phyloP scores from a whole-genome alignment of 2,888 invertebrate genomes.

The Tenthredo mesomela region DNA sequence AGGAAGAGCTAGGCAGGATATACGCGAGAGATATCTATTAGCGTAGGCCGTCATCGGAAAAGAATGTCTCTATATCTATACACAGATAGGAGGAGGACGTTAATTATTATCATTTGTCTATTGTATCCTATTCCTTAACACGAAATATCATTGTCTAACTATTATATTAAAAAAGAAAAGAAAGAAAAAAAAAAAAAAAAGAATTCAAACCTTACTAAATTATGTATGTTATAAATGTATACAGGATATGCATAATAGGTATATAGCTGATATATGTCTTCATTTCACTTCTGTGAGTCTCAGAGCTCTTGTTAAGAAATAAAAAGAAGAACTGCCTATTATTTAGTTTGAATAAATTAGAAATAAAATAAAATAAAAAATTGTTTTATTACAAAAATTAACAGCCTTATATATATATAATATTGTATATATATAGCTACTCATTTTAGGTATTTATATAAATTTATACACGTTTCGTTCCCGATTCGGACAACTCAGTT shows the following conservation, averaged over 20 bases:
- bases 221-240: neutral
- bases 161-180: neutral
- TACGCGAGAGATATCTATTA: neutral
- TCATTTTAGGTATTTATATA: neutral
- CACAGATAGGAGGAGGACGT: neutral
- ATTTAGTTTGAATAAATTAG: neutral
- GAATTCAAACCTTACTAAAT: neutral
- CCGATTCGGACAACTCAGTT: neutral
- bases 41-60: slow-evolving; percentile 27
- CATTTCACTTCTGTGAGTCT: neutral
- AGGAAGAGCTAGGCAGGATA: neutral
- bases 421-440: too few species aligned
- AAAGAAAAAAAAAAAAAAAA: too few species aligned
- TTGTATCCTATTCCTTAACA: neutral
- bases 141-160: neutral
- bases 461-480: neutral
- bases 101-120: slow-evolving; percentile 1
- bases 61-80: slow-evolving; percentile 33
- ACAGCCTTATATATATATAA: neutral
- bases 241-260: neutral
- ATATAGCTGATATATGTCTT: neutral
- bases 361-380: neutral
- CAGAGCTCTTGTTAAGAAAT: neutral
- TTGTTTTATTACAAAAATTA: neutral
- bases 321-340: neutral